phyloP scores from a whole-genome alignment of 2,113 vertebrate genomes.

The Megaleporinus macrocephalus region DNA sequence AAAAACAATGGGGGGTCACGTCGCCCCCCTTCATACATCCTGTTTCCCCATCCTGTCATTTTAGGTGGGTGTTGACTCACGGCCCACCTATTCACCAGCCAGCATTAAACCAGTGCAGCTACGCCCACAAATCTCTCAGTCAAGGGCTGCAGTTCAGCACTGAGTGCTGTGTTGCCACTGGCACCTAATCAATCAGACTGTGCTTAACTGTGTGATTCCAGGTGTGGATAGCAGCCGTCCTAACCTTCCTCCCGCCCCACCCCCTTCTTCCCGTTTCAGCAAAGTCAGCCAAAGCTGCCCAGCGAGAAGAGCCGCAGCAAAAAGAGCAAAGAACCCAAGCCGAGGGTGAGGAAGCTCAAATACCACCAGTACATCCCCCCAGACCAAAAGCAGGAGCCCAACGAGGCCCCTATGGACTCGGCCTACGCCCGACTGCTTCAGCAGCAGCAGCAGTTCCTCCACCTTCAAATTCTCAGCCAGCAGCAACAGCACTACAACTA shows the following conservation, averaged over 20 bases:
- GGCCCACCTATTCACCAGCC: conserved; percentile 55
- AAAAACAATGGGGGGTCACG: conserved; percentile 69
- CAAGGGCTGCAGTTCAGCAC: conserved; percentile 58
- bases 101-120: conserved; percentile 56
- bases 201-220: conserved; percentile 21
- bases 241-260: neutral
- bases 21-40: conserved; percentile 61
- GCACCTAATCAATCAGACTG: neutral
- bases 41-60: conserved; percentile 73
- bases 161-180: conserved; percentile 3
- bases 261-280: conserved; percentile 70
- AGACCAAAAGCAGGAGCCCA: conserved; percentile 94
- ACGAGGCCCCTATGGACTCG: conserved; percentile 92
- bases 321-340: conserved; percentile 92
- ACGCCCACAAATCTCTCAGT: conserved; percentile 83
- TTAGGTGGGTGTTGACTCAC: conserved; percentile 61
- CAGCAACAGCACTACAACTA: conserved; percentile 94
- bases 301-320: conserved; percentile 93
- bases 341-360: conserved; percentile 92
- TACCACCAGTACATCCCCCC: conserved; percentile 99
- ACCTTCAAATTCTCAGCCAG: conserved; percentile 98
- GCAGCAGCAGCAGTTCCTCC: conserved; percentile 97
- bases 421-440: conserved; percentile 95
- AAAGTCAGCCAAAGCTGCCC: conserved; percentile 89
- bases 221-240: neutral